Percentiles rank a stretch among this genome's conserved stretches.
These are phyloP conservation scores for Bellardia pandia DNA, from an alignment of 2,888 invertebrate species.

Conservation along the genomic window DNA sequence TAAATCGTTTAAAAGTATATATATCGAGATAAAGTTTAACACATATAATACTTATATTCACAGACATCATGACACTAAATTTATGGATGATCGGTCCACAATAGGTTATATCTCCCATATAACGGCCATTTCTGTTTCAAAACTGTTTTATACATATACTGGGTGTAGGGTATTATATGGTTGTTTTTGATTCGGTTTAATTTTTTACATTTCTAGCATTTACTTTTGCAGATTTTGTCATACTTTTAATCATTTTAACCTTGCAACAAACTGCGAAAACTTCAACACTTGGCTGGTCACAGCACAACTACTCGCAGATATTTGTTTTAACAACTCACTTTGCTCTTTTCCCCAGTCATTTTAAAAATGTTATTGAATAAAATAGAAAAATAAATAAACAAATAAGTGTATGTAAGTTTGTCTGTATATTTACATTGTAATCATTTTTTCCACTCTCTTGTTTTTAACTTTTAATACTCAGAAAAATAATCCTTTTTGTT, in stretches of 20 bases:
- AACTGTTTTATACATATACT: no score
- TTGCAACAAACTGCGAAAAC: slow-evolving; percentile 16
- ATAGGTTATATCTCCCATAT: no score
- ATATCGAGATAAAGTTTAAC: no score
- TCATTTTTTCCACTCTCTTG: slow-evolving; percentile 1
- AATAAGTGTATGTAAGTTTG: neutral
- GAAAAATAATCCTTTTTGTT: slow-evolving; percentile 17
- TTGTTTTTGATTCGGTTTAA: no score
- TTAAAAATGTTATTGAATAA: neutral
- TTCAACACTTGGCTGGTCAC: slow-evolving; percentile 42
- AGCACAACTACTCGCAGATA: neutral
- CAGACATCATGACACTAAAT: no score
- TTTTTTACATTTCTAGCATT: no score
- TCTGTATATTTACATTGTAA: slow-evolving; percentile 6
- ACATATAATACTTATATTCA: no score
- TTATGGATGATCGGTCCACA: no score
- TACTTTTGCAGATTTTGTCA: slow-evolving; percentile 13
- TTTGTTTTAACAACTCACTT: slow-evolving; percentile 16
- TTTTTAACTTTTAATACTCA: slow-evolving; percentile 16
- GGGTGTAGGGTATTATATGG: no score
- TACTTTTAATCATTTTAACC: slow-evolving; percentile 51
- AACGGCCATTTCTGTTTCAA: no score
- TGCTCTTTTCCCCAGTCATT: neutral
- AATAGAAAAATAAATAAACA: neutral
- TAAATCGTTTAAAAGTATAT: no score